phyloP scores from a whole-genome alignment of 2,888 invertebrate genomes.

The Megalurothrips usitatus region DNA sequence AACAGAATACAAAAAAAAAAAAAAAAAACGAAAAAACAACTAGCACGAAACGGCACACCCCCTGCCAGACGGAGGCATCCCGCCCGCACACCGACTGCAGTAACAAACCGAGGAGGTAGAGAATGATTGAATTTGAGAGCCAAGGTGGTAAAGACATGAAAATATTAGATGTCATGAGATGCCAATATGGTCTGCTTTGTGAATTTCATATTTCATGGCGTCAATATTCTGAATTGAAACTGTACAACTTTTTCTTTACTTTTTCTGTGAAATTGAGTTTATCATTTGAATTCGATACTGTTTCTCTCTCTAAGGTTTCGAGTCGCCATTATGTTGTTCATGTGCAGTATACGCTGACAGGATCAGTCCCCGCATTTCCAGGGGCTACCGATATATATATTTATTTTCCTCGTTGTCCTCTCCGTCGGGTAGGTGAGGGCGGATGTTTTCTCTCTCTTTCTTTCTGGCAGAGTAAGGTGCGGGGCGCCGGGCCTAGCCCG shows the following conservation, averaged over 20 bases:
- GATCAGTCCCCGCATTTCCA: not conserved
- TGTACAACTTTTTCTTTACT: not conserved
- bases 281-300: no score
- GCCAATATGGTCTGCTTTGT: not conserved
- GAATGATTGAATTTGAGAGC: not conserved
- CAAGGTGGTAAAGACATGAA: not conserved
- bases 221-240: not conserved
- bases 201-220: not conserved
- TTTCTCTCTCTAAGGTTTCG: not conserved
- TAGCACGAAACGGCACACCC: not conserved
- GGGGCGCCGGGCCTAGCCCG: not conserved
- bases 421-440: not conserved
- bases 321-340: not conserved
- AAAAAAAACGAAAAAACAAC: not conserved
- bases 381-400: not conserved
- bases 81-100: conserved; percentile 5
- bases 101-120: not conserved
- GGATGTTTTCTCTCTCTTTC: not conserved
- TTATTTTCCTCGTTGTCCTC: not conserved
- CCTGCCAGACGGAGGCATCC: not conserved
- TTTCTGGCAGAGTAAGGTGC: conserved; percentile 7
- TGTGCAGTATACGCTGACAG: conserved; percentile 24
- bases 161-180: not conserved
- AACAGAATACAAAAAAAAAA: no score
- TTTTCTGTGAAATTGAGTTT: not conserved